Evolutionary conservation across 2,797 vertebrate species (phyloP).

Genomic region (Diplodus puntazzo): DNA sequence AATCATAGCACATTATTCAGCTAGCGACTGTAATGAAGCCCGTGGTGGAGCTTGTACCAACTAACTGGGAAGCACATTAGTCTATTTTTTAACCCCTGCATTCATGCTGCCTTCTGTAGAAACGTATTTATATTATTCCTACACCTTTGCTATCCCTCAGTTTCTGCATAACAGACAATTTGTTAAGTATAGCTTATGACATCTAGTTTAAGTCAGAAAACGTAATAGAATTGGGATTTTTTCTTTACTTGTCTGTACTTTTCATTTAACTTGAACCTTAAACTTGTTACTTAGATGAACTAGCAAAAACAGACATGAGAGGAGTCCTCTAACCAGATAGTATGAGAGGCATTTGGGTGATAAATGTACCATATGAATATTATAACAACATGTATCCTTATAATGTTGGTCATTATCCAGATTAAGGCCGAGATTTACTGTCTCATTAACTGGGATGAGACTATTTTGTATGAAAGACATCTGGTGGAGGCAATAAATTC

Average conservation of each 20-base stretch:
- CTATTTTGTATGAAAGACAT: slow-evolving; percentile 19
- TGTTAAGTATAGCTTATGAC: not conserved
- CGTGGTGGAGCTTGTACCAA: not conserved
- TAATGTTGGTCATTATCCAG: slow-evolving; percentile 25
- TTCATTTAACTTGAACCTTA: not conserved
- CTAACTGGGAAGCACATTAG: slow-evolving; percentile 16
- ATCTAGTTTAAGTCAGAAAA: too few species aligned
- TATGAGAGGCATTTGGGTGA: not conserved
- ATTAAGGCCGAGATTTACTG: slow-evolving; percentile 25
- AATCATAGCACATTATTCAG: slow-evolving; percentile 42
- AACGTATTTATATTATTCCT: not conserved
- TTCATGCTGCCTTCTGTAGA: slow-evolving; percentile 3
- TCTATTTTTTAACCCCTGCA: slow-evolving; percentile 33
- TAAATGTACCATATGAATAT: slow-evolving; percentile 33
- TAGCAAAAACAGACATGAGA: not conserved
- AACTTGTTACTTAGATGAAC: not conserved
- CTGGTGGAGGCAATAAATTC: not conserved
- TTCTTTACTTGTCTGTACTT: too few species aligned
- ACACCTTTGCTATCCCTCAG: not conserved
- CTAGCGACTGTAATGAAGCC: slow-evolving; percentile 20
- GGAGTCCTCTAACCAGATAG: not conserved
- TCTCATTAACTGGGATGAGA: slow-evolving; percentile 24
- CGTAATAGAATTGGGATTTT: too few species aligned
- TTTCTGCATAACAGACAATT: not conserved
- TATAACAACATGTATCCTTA: slow-evolving; percentile 38